These are phyloP conservation scores for Lochmaea crataegi DNA, from an alignment of 2,888 invertebrate genomes.

Conservation along the genomic window DNA sequence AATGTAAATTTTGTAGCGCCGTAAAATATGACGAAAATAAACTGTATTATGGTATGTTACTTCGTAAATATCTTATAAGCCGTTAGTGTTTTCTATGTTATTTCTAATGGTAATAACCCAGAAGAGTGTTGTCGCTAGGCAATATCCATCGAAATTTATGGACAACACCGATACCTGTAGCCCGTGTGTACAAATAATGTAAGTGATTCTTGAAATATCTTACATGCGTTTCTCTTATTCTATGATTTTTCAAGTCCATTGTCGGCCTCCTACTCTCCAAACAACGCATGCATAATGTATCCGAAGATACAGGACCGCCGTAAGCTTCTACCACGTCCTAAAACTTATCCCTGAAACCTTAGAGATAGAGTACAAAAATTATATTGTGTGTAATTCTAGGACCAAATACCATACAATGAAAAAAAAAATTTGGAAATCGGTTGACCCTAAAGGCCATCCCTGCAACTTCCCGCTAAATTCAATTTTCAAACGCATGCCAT, in stretches of 20 bases:
- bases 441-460: too few relatives aligned
- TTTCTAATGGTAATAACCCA: constrained; percentile 32
- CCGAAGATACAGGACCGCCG: constrained; percentile 17
- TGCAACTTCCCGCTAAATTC: too few relatives aligned
- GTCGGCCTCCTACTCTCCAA: constrained; percentile 52
- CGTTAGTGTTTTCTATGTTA: constrained; percentile 26
- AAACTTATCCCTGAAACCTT: background rate
- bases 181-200: constrained; percentile 42
- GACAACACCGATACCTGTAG: constrained; percentile 36
- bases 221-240: constrained; percentile 45
- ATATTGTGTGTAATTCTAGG: too few relatives aligned
- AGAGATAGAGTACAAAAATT: background rate
- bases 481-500: too few relatives aligned
- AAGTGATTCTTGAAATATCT: constrained; percentile 45
- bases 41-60: constrained; percentile 13
- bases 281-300: constrained; percentile 49
- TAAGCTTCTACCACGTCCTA: background rate
- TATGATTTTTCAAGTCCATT: constrained; percentile 45
- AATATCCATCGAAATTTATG: constrained; percentile 41
- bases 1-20: background rate
- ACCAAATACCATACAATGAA: too few relatives aligned
- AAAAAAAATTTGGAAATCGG: too few relatives aligned
- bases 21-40: constrained; percentile 13
- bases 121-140: constrained; percentile 36
- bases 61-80: constrained; percentile 17